Base-by-base conservation (phyloP, 2,797 vertebrate species). In the Austrolebias charrua region DNA sequence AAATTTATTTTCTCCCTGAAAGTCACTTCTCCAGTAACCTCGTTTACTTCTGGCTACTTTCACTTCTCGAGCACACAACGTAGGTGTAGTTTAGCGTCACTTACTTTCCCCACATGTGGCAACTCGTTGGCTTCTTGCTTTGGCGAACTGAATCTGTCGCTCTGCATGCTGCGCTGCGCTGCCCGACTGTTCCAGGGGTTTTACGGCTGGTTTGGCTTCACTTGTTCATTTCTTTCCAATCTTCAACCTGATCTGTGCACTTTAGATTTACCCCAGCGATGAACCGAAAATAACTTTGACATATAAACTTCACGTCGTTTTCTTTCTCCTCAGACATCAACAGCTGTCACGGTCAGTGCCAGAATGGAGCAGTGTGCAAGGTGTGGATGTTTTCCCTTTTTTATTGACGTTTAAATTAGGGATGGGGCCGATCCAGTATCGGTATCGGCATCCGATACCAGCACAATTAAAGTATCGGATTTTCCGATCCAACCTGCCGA, bases 291-390 rank as follows among this genome's bases (percentile, higher is more conserved):
- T 45, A 11, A 9, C 31, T 44, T n/a, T 14, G 16, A 13, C 10
- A 6, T 33, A 6, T 65, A 75, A 33, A 47, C 31, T 45, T 54
- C 24, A 33, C 8, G 8, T 3, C 10, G 54, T 56, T 58, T 47
- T 50, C 6, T 66, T 51, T 29, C 51, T 79, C 56, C 62, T 9
- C 83, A 99, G 97, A 95, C 55, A 29, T 94, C 56, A 93, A 89
- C 4, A 86, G 93, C 55, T 99, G 96, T 74, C 91, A 82, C 0
- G 95, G 94, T 28, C 96, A 95, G 76, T 99, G 97, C 83, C 93
- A 92, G 81, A 95, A 98, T 16, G 96, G 96, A 54, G 96, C 92
- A 2, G 93, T 92, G 20, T 99, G 97, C 83, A 94, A 95, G 95
- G 97, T 98, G 73, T 1, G 63, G 1, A 5, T n/a, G 5, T 29